phyloP scores from a whole-genome alignment of 2,888 invertebrate genomes.

The Geotrupes spiniger region DNA sequence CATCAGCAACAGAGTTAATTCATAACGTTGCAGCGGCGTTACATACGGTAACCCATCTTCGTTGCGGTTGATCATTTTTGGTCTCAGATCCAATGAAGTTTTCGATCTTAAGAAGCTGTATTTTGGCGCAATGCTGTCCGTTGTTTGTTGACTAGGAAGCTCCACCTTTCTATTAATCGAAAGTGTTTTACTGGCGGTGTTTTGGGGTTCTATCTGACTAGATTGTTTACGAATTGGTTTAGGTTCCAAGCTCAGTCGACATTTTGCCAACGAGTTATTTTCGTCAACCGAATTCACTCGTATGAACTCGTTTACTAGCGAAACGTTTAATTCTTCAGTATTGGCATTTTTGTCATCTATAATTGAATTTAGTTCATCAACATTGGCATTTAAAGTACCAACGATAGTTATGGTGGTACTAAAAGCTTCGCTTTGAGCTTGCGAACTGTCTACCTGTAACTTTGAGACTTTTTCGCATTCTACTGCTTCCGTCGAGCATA shows the following conservation, averaged over 20 bases:
- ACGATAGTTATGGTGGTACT: too few species aligned
- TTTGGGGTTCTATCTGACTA: background rate
- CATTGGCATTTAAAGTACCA: background rate
- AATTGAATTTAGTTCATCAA: background rate
- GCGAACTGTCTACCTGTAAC: too few species aligned
- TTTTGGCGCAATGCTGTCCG: conserved; percentile 2
- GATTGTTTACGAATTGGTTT: background rate
- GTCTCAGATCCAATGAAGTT: conserved; percentile 44
- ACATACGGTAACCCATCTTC: conserved; percentile 62
- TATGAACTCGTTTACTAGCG: conserved; percentile 43
- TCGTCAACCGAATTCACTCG: conserved; percentile 40
- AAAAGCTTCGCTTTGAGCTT: too few species aligned
- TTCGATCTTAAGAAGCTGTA: conserved; percentile 48
- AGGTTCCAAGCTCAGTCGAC: conserved; percentile 22
- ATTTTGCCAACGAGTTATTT: conserved; percentile 16
- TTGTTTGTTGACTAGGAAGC: background rate
- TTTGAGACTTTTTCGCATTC: too few species aligned
- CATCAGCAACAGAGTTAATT: conserved; percentile 69
- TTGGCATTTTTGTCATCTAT: conserved; percentile 16
- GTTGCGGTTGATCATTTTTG: conserved; percentile 49
- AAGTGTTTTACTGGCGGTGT: background rate
- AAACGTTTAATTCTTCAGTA: conserved; percentile 33
- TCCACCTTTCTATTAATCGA: conserved; percentile 1
- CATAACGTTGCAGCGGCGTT: conserved; percentile 72
- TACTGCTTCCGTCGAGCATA: too few species aligned